Percentiles rank a stretch among this genome's conserved stretches.
These are phyloP conservation scores for Protonibea diacanthus DNA, from an alignment of 2,797 vertebrate genomes.

Conservation along the genomic window DNA sequence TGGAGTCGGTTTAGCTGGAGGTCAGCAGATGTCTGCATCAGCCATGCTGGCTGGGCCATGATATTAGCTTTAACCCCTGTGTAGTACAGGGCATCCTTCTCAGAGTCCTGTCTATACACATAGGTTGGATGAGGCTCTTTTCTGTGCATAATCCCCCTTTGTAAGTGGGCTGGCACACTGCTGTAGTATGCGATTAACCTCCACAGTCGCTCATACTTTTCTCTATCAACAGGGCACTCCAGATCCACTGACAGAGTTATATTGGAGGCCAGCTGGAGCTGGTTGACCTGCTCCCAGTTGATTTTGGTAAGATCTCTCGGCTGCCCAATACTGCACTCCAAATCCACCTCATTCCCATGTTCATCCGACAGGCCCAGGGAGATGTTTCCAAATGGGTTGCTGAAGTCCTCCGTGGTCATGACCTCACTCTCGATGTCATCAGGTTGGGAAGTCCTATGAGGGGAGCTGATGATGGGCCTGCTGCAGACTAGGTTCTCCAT, in stretches of 20 bases:
- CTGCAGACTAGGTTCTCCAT: constrained; percentile 83
- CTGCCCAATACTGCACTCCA: constrained; percentile 85
- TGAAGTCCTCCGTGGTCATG: constrained; percentile 74
- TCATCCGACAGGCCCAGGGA: constrained; percentile 91
- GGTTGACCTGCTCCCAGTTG: constrained; percentile 84
- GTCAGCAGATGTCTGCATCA: constrained; percentile 88
- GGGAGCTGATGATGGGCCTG: constrained; percentile 85
- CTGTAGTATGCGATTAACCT: constrained; percentile 95
- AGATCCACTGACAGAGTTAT: constrained; percentile 86
- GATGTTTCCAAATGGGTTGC: constrained; percentile 84
- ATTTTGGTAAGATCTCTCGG: constrained; percentile 75
- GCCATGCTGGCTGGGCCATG: constrained; percentile 86
- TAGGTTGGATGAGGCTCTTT: constrained; percentile 81
- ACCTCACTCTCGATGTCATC: constrained; percentile 71
- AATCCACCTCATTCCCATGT: constrained; percentile 89
- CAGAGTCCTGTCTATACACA: constrained; percentile 87
- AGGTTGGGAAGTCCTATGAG: constrained; percentile 61
- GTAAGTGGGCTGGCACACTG: constrained; percentile 89
- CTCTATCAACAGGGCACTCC: constrained; percentile 89
- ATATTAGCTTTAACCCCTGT: constrained; percentile 90
- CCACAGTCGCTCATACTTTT: constrained; percentile 92
- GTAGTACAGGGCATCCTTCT: constrained; percentile 89
- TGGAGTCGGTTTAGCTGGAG: constrained; percentile 89
- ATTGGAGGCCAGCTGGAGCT: constrained; percentile 84
- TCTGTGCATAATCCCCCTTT: constrained; percentile 78